phyloP scores from a whole-genome alignment of 2,888 invertebrate species.

The Latrodectus elegans region DNA sequence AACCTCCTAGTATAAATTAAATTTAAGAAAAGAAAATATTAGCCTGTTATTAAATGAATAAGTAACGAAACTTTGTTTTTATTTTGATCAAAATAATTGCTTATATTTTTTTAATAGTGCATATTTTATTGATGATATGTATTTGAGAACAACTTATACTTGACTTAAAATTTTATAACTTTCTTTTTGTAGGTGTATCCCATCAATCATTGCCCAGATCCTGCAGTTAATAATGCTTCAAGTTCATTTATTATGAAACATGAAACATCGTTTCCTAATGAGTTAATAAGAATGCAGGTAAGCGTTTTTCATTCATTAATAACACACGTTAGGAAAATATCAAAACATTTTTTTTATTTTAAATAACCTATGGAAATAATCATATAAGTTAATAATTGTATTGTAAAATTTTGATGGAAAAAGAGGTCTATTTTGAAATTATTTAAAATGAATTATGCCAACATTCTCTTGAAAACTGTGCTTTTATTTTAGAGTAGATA shows the following conservation, averaged over 20 bases:
- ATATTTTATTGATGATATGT: too few relatives aligned
- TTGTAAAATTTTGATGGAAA: neutral
- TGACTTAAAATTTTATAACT: neutral
- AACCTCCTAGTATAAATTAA: too few relatives aligned
- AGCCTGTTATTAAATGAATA: too few relatives aligned
- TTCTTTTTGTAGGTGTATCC: slow-evolving; percentile 74
- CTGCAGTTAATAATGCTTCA: slow-evolving; percentile 76
- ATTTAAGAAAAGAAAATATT: too few relatives aligned
- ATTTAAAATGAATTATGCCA: neutral
- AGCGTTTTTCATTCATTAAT: neutral
- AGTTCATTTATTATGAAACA: slow-evolving; percentile 76
- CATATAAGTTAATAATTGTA: neutral
- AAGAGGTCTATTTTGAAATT: neutral
- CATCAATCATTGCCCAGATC: slow-evolving; percentile 76
- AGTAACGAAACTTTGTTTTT: too few relatives aligned
- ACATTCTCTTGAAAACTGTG: neutral
- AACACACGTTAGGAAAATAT: too few relatives aligned
- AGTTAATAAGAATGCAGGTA: slow-evolving; percentile 76
- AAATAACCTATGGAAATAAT: neutral
- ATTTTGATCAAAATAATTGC: too few relatives aligned
- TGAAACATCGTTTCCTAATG: slow-evolving; percentile 74
- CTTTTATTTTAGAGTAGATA: too few relatives aligned
- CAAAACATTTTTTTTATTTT: too few relatives aligned
- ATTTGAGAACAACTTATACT: too few relatives aligned
- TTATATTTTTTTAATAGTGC: too few relatives aligned